Percentiles rank a stretch among this genome's conserved stretches.
Conservation (phyloP, 92 coral and sea anemone genomes). For the Desmophyllum pertusum region DNA sequence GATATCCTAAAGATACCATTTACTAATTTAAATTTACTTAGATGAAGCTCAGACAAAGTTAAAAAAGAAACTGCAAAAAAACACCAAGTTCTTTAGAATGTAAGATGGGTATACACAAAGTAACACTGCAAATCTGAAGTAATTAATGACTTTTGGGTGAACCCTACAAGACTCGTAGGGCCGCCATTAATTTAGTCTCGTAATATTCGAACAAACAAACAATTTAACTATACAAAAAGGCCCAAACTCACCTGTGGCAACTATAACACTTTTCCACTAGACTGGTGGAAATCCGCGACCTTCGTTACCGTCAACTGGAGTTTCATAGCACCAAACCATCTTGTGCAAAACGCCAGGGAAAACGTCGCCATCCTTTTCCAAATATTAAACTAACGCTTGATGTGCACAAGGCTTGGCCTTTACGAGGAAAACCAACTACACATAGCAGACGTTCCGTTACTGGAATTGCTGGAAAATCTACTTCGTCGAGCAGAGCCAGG, state of each 20-base stretch:
- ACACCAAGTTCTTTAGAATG: too few species aligned
- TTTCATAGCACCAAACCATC: too few species aligned
- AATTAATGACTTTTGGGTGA: background rate
- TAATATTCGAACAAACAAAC: constrained; percentile 7
- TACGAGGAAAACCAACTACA: too few species aligned
- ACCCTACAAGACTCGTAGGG: background rate
- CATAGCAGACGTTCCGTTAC: too few species aligned
- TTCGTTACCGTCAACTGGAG: background rate
- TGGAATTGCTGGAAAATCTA: constrained; percentile 9
- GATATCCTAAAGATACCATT: background rate
- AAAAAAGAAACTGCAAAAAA: too few species aligned
- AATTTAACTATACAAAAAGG: constrained; percentile 1
- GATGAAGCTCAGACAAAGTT: background rate
- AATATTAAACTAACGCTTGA: too few species aligned
- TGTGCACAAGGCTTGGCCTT: too few species aligned
- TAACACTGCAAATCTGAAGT: background rate
- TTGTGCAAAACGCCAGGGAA: background rate
- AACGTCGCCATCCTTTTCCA: background rate
- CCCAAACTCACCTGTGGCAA: constrained; percentile 1
- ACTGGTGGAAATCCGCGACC: background rate
- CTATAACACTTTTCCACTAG: background rate
- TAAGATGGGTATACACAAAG: background rate
- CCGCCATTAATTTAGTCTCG: background rate
- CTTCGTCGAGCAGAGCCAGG: constrained; percentile 7
- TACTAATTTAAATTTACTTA: constrained; percentile 14